Base-by-base conservation (phyloP, 2,888 invertebrate species). In the Seira sanloemensis region DNA sequence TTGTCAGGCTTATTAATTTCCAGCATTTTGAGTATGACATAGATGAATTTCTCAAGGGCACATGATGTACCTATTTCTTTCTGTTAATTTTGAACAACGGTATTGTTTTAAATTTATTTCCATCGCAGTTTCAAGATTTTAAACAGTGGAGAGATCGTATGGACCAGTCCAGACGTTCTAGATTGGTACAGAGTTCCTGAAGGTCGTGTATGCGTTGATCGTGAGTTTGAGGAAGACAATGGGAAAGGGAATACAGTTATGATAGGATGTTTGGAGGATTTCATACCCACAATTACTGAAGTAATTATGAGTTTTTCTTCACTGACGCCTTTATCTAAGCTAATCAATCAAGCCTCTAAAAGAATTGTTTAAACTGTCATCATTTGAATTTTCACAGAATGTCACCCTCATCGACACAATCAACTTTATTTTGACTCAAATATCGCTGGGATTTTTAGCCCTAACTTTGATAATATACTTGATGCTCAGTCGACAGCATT, bases 81-180 rank as follows among this genome's bases (percentile, higher is more conserved):
- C n/a, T n/a, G n/a, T n/a, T n/a, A n/a, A n/a, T n/a, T n/a, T n/a
- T n/a, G n/a, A n/a, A n/a, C n/a, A n/a, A n/a, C n/a, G n/a, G n/a
- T n/a, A n/a, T n/a, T n/a, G n/a, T n/a, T n/a, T n/a, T n/a, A n/a
- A n/a, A n/a, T n/a, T n/a, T n/a, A n/a, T n/a, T n/a, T n/a, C n/a
- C n/a, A n/a, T n/a, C n/a, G n/a, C n/a, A 86, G 86, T 37, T 86
- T 84, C 69, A 86, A 84, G 75, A 86, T 86, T 27, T 50, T 86
- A 23, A 86, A 83, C 27, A 86, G 83, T 72, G 84, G 84, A 66
- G 80, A 81, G 46, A 71, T 86, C 2, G 86, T 80, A 1, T 86
- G 86, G 86, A 86, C 86, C 18, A 86, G 86, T 67, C 84, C 86
- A 0, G 86, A 86, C 66, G 86, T 86, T 21, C 50, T 86, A n/a